Conservation (phyloP, 2,113 vertebrate species). For the Sapajus apella region DNA sequence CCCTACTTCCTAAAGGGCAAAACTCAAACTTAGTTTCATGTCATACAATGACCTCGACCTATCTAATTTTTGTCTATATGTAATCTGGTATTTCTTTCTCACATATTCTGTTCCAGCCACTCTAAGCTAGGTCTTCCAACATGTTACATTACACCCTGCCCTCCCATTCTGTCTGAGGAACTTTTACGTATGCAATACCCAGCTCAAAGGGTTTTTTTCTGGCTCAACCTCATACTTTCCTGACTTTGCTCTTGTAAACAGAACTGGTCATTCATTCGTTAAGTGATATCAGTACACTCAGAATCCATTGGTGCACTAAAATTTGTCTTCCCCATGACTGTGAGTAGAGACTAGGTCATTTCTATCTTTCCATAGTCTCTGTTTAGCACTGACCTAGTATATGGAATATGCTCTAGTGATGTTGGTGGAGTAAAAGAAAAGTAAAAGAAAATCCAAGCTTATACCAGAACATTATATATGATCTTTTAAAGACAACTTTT, state of each 20-base stretch:
- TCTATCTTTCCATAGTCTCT: not conserved
- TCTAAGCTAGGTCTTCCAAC: not conserved
- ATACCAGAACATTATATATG: not conserved
- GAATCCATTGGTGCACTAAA: not conserved
- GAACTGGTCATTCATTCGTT: not conserved
- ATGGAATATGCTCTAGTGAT: not conserved
- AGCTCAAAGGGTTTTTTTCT: not conserved
- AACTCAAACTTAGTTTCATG: not conserved
- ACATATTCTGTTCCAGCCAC: not conserved
- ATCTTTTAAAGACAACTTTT: not conserved
- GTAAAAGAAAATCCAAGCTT: slow-evolving; percentile 15
- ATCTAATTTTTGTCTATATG: not conserved
- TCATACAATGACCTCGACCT: not conserved
- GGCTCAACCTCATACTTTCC: not conserved
- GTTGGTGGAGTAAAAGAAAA: not conserved
- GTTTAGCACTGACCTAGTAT: not conserved
- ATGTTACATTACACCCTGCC: not conserved
- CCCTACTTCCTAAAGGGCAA: not conserved
- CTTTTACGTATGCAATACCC: not conserved
- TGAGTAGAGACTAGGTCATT: not conserved
- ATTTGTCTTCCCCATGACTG: not conserved
- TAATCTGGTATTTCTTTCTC: not conserved
- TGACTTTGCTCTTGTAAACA: not conserved
- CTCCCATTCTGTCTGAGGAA: not conserved
- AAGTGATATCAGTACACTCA: not conserved